These are phyloP conservation scores for Alca torda DNA, from an alignment of 2,797 vertebrate genomes.

Conservation along the genomic window DNA sequence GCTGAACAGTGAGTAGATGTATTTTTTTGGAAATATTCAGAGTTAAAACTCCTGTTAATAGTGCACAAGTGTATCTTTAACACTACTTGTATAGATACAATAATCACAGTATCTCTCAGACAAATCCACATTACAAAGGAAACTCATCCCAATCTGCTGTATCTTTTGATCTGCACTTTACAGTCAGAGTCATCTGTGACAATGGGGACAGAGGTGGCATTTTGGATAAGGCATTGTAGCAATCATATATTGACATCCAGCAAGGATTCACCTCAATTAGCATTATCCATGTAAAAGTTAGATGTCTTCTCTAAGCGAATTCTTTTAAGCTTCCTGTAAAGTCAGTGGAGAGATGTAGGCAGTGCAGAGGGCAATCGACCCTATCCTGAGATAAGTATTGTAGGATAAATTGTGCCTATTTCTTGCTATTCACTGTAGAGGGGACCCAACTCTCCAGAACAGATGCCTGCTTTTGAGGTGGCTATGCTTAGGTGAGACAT, in stretches of 20 bases:
- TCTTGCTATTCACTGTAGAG: neutral
- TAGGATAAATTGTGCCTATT: neutral
- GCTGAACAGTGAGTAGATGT: neutral
- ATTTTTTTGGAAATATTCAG: neutral
- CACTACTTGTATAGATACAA: neutral
- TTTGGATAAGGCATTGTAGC: neutral
- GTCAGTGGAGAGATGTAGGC: neutral
- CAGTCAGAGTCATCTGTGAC: neutral
- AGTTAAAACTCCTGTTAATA: neutral
- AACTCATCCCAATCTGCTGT: neutral
- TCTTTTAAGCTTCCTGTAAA: conserved; percentile 11
- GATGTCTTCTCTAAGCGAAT: neutral
- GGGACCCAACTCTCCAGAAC: neutral
- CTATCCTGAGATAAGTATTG: neutral
- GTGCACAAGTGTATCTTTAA: neutral
- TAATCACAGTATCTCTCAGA: neutral
- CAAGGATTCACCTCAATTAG: conserved; percentile 3
- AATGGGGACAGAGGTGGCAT: neutral
- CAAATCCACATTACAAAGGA: neutral
- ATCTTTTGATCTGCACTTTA: conserved; percentile 17
- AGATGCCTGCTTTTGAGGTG: neutral
- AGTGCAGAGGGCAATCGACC: neutral
- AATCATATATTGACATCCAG: neutral
- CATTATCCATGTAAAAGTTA: neutral
- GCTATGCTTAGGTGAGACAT: neutral